Evolutionary conservation across 2,113 vertebrate species (phyloP), one percentile per base, ranked within the genome.

Genomic region (Tenrec ecaudatus): DNA sequence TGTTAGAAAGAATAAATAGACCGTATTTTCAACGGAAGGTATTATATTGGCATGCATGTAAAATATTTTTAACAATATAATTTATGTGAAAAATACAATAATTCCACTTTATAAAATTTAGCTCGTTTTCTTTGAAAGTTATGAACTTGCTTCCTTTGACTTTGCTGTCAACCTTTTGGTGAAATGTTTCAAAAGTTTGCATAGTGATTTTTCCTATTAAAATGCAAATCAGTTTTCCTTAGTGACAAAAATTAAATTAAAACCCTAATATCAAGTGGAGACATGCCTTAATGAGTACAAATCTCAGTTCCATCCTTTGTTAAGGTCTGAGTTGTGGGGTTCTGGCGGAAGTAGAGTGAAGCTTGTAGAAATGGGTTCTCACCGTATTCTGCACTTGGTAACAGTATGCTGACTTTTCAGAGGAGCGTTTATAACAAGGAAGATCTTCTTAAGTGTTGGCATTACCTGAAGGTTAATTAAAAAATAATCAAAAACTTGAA

Each of bases 221-320:
- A 96, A 96, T 97, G 91, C 81, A 97, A 97, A 97, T 96, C 57
- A 91, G 64, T 94, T 97, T 93, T 96, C 77, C 81, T 97, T 91
- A 84, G 89, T 82, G 91, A 96, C 82, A 94, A 96, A 96, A 96
- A 93, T 86, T 95, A 95, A 97, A 96, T 97, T 97, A 87, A 93
- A 84, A 95, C 79, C 77, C 75, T 96, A 88, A 96, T 96, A 97
- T 62, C 89, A 86, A 94, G 23, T 79, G 36, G 69, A 92, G 83
- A 91, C 86, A 95, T 95, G 75, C 90, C 57, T 95, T 92, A 96
- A 94, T 84, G 95, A 31, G 82, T 96, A 9, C 57, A 85, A 90
- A 94, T 96, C 94, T 89, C 92, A 93, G 69, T 91, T 81, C 64
- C 88, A 60, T 90, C 64, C 86, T 86, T 33, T 60, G 90, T 69